phyloP scores from a whole-genome alignment of 2,888 invertebrate genomes.

The Aquatica leii region DNA sequence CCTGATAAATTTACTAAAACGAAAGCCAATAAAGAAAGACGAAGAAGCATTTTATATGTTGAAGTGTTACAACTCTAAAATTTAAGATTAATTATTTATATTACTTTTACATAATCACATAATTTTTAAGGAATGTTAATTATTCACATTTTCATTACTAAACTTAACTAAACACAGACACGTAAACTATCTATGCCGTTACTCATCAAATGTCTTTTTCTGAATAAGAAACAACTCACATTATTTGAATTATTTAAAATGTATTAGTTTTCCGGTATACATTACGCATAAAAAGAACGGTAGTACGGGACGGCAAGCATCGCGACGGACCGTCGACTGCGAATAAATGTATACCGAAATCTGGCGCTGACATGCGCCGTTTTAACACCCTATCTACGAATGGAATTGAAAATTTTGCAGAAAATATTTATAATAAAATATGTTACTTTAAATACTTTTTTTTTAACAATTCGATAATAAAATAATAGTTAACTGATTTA shows the following conservation, averaged over 20 bases:
- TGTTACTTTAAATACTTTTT: no score
- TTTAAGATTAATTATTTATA: neutral
- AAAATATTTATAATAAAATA: slow-evolving; percentile 6
- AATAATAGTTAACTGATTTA: no score
- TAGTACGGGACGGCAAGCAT: slow-evolving; percentile 39
- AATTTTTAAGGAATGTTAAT: neutral
- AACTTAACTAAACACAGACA: neutral
- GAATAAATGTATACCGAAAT: slow-evolving; percentile 38
- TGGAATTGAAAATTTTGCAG: slow-evolving; percentile 31
- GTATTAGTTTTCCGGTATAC: slow-evolving; percentile 18
- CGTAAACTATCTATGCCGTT: neutral
- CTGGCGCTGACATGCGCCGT: slow-evolving; percentile 43
- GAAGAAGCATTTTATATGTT: slow-evolving; percentile 32
- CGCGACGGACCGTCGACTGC: slow-evolving; percentile 41
- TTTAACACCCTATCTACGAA: slow-evolving; percentile 33
- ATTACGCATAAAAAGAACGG: slow-evolving; percentile 22
- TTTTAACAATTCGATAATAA: no score
- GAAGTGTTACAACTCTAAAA: slow-evolving; percentile 16
- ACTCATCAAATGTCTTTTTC: neutral
- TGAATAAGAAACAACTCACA: neutral
- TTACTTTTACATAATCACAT: neutral
- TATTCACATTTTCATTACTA: slow-evolving; percentile 11
- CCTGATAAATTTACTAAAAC: slow-evolving; percentile 35
- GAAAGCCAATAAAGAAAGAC: slow-evolving; percentile 31
- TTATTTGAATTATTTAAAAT: slow-evolving; percentile 2